These are phyloP conservation scores for Parazoanthus darwini DNA, from an alignment of 92 coral and sea anemone genomes.

Conservation along the genomic window DNA sequence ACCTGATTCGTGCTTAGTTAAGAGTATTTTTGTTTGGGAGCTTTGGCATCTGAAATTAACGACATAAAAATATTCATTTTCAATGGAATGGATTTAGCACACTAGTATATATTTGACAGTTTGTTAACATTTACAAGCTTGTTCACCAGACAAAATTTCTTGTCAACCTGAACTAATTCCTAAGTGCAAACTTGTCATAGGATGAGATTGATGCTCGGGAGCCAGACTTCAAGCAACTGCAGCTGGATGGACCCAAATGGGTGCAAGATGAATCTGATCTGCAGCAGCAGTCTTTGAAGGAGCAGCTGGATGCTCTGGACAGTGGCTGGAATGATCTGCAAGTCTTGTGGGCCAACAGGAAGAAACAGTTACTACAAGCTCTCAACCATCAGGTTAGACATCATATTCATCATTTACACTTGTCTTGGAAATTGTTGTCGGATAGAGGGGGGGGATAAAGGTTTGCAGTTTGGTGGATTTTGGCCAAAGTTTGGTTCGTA, in stretches of 20 bases:
- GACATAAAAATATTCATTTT: too few relatives aligned
- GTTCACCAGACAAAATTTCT: not conserved
- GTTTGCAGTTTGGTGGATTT: too few relatives aligned
- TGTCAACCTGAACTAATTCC: not conserved
- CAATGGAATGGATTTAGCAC: too few relatives aligned
- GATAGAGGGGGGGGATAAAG: too few relatives aligned
- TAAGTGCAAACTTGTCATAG: constrained; percentile 31
- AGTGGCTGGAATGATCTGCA: constrained; percentile 96
- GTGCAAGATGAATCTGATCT: constrained; percentile 96
- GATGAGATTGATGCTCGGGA: constrained; percentile 97
- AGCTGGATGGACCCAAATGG: constrained; percentile 97
- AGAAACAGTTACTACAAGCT: constrained; percentile 88
- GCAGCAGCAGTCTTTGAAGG: constrained; percentile 94
- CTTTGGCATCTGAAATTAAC: too few relatives aligned
- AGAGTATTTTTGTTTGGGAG: too few relatives aligned
- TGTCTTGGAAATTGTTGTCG: too few relatives aligned
- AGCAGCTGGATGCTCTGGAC: constrained; percentile 90
- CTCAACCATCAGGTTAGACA: constrained; percentile 85
- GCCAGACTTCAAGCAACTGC: constrained; percentile 84
- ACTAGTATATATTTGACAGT: too few relatives aligned
- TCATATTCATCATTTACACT: too few relatives aligned
- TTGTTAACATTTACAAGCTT: not conserved
- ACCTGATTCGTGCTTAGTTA: too few relatives aligned
- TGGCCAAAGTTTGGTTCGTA: too few relatives aligned
- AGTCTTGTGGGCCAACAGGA: constrained; percentile 90